phyloP scores from a whole-genome alignment of 2,797 vertebrate genomes.

The Sphenodon punctatus region DNA sequence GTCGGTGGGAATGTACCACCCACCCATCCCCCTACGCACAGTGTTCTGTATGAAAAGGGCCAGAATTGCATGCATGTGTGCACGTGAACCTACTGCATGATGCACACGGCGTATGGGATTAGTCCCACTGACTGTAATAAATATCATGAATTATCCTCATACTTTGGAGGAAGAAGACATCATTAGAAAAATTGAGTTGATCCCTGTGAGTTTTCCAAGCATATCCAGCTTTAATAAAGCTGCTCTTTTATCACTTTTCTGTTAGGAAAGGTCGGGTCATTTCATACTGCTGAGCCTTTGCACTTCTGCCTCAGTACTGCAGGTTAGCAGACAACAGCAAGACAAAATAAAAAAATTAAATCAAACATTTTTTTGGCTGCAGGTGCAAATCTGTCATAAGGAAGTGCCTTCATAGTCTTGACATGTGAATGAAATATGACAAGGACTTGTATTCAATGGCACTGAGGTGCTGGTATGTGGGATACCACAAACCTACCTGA shows the following conservation, averaged over 20 bases:
- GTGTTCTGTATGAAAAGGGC: no score
- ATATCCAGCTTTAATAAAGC: conserved; percentile 5
- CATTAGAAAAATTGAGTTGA: background rate
- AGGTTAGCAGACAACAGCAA: background rate
- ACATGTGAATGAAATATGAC: conserved; percentile 28
- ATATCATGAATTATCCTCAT: background rate
- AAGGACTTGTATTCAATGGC: background rate
- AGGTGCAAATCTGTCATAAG: conserved; percentile 7
- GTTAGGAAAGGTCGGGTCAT: background rate
- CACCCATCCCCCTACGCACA: no score
- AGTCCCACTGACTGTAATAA: background rate
- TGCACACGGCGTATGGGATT: no score
- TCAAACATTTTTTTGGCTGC: conserved; percentile 5
- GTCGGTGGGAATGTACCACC: no score
- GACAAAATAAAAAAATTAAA: background rate
- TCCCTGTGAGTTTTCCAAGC: background rate
- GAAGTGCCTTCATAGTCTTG: background rate
- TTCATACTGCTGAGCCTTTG: background rate
- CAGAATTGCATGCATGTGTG: no score
- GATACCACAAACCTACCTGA: background rate
- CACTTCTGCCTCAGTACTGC: background rate
- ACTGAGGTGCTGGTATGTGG: background rate
- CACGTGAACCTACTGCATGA: no score
- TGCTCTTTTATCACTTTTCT: background rate
- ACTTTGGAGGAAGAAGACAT: background rate